phyloP scores from a whole-genome alignment of 1,140 invertebrate genomes.

The Drosophila sp. region DNA sequence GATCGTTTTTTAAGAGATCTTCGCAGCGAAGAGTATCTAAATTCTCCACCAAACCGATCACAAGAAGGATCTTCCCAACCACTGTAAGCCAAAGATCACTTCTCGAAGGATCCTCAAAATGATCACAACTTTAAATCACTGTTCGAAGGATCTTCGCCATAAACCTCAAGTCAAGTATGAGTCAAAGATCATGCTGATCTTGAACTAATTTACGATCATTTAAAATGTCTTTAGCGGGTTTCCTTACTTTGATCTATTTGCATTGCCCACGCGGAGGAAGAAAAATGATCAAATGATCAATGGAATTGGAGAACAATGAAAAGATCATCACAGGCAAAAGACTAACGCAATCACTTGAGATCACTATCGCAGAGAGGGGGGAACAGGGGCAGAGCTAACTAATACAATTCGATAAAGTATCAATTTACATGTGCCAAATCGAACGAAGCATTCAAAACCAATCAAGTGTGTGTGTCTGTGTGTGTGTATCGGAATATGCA shows the following conservation, averaged over 20 bases:
- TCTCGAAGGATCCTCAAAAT: too few species aligned
- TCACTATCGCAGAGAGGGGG: slow-evolving; percentile 19
- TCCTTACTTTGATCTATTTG: slow-evolving; percentile 1
- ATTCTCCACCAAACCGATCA: too few species aligned
- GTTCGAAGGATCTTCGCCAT: too few species aligned
- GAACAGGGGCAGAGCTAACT: slow-evolving; percentile 39
- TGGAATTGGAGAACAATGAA: slow-evolving; percentile 22
- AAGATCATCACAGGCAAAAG: slow-evolving; percentile 43
- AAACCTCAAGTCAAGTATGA: neutral
- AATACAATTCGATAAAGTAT: slow-evolving; percentile 60
- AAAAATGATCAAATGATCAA: slow-evolving; percentile 46
- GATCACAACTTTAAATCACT: too few species aligned
- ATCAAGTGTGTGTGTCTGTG: slow-evolving; percentile 61
- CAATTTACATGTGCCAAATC: slow-evolving; percentile 61
- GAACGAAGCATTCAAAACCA: slow-evolving; percentile 62
- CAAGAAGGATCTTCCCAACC: too few species aligned
- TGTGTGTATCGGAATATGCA: slow-evolving; percentile 38
- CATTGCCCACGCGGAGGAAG: neutral
- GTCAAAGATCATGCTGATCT: slow-evolving; percentile 4
- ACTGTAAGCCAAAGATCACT: too few species aligned
- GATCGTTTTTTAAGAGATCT: too few species aligned
- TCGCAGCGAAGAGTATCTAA: too few species aligned
- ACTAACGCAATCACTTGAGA: slow-evolving; percentile 50
- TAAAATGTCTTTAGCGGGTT: slow-evolving; percentile 37
- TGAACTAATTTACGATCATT: slow-evolving; percentile 25